Evolutionary conservation across 1,140 invertebrate species (phyloP).

Genomic region (Vollenhovia emeryi): DNA sequence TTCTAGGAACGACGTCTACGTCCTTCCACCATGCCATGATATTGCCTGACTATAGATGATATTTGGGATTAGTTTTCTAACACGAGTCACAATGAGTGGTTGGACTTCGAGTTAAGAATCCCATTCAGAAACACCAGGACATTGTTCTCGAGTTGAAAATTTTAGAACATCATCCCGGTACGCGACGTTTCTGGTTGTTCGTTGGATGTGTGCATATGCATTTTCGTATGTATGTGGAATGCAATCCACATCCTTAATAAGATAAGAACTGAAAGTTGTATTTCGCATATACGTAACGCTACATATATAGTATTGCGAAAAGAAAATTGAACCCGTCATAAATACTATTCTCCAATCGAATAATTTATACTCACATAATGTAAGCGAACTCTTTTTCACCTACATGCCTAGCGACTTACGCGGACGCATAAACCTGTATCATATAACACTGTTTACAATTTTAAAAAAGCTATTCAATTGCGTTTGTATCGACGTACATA

Average conservation of each 20-base stretch:
- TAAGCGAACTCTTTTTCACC: not conserved
- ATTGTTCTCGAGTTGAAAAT: not conserved
- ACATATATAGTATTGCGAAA: not conserved
- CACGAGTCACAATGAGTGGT: not conserved
- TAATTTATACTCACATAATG: slow-evolving; percentile 63
- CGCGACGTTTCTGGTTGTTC: not conserved
- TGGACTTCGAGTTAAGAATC: not conserved
- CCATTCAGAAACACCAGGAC: not conserved
- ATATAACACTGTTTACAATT: not conserved
- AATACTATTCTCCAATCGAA: not conserved
- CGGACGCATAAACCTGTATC: not conserved
- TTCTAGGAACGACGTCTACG: not conserved
- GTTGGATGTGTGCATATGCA: not conserved
- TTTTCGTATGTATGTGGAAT: not conserved
- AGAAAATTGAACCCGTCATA: not conserved
- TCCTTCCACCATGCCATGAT: not conserved
- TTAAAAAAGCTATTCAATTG: not conserved
- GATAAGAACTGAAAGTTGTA: not conserved
- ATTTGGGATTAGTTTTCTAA: not conserved
- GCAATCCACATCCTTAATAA: not conserved
- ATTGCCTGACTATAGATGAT: not conserved
- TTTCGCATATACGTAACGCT: not conserved
- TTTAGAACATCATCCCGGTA: not conserved
- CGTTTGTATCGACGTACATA: not conserved
- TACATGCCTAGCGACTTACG: not conserved